Evolutionary conservation across 2,888 invertebrate genomes (phyloP).

Genomic region (Strigamia crassipes): DNA sequence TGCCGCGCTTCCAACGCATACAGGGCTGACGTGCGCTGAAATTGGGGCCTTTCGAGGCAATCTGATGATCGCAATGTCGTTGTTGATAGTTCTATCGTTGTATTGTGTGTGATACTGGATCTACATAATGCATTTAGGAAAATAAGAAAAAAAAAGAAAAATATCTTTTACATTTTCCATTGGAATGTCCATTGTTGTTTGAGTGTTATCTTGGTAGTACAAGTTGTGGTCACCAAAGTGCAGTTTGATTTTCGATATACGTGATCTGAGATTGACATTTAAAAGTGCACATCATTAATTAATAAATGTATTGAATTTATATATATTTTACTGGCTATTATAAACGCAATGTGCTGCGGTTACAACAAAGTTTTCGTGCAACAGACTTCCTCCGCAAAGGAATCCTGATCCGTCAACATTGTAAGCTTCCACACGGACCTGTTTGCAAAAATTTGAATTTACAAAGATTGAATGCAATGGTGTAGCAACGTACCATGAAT

Average conservation of each 20-base stretch:
- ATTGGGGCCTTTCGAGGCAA: neutral
- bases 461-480: neutral
- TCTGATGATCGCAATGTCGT: neutral
- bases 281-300: neutral
- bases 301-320: neutral
- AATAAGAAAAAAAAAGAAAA: neutral
- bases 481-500: neutral
- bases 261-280: neutral
- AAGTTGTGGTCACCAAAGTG: neutral
- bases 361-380: neutral
- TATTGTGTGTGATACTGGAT: neutral
- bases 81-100: neutral
- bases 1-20: neutral
- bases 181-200: neutral
- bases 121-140: neutral
- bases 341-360: slow-evolving; percentile 4
- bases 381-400: neutral
- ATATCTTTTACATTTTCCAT: neutral
- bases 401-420: neutral
- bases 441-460: neutral
- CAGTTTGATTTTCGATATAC: neutral
- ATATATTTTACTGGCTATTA: neutral
- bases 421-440: neutral
- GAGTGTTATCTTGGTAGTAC: neutral
- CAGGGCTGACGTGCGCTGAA: neutral